A percentile compares a stretch with the other conserved stretches of the same genome.
Evolutionary conservation across 2,113 vertebrate species (phyloP).

Genomic region (Hyla sarda): DNA sequence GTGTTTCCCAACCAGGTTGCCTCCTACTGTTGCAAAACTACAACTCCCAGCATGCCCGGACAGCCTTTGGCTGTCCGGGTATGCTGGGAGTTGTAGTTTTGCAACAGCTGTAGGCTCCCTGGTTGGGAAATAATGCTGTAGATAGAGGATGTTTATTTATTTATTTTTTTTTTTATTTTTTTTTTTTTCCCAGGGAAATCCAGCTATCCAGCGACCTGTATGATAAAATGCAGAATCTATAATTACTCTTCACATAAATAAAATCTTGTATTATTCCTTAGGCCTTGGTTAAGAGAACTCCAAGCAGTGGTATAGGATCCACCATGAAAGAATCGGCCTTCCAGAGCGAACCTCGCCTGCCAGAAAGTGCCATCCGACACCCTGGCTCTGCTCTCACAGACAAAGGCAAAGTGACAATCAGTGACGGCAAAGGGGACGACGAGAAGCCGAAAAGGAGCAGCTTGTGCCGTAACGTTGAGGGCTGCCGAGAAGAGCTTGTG

Average conservation of each 20-base stretch:
- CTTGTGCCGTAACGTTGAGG: constrained; percentile 92
- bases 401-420: constrained; percentile 92
- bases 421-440: constrained; percentile 88
- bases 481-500: constrained; percentile 92
- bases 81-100: too few species aligned
- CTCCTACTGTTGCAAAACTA: too few species aligned
- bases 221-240: too few species aligned
- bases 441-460: constrained; percentile 97
- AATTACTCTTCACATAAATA: not conserved
- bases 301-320: constrained; percentile 95
- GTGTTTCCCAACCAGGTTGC: too few species aligned
- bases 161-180: too few species aligned
- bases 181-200: too few species aligned
- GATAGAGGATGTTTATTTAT: too few species aligned
- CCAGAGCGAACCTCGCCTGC: constrained; percentile 91
- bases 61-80: too few species aligned
- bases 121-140: too few species aligned
- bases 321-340: constrained; percentile 97
- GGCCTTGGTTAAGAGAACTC: constrained; percentile 96
- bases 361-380: constrained; percentile 90
- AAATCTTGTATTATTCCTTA: constrained; percentile 69
- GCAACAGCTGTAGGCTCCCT: too few species aligned
- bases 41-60: too few species aligned
- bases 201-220: too few species aligned
- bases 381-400: constrained; percentile 87